These are phyloP conservation scores for Galeopsomyia nigrocyanea DNA, from an alignment of 2,888 invertebrate genomes.

Conservation along the genomic window DNA sequence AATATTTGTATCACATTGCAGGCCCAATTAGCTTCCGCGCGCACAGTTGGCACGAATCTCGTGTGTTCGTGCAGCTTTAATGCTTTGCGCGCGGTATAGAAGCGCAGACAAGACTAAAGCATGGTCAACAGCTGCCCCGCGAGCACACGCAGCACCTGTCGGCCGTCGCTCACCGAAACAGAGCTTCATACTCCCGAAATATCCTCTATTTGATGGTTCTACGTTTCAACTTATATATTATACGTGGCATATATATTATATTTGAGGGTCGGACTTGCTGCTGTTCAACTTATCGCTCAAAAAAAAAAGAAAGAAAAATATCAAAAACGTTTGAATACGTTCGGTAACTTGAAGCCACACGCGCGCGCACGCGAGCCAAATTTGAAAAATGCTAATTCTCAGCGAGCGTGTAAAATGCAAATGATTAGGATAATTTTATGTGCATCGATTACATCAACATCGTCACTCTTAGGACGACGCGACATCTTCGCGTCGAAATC, in stretches of 20 bases:
- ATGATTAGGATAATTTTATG: conserved; percentile 18
- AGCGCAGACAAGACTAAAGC: conserved; percentile 59
- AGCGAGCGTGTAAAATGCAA: conserved; percentile 34
- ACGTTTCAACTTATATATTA: background rate
- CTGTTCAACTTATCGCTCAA: too few species aligned
- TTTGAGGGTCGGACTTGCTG: too few species aligned
- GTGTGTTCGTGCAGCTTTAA: conserved; percentile 1
- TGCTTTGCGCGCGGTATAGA: conserved; percentile 1
- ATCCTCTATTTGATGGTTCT: conserved; percentile 44
- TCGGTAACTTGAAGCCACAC: too few species aligned
- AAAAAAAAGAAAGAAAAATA: too few species aligned
- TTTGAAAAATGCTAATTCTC: conserved; percentile 12
- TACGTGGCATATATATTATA: too few species aligned
- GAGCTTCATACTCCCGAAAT: conserved; percentile 54
- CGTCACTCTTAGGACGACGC: background rate
- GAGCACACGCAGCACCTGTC: conserved; percentile 57
- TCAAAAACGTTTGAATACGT: too few species aligned
- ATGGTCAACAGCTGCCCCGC: conserved; percentile 59
- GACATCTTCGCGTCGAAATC: too few species aligned
- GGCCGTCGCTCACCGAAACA: conserved; percentile 59
- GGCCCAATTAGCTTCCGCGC: conserved; percentile 28
- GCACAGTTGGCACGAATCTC: conserved; percentile 13
- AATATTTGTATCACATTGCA: conserved; percentile 30
- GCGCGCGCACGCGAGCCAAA: background rate
- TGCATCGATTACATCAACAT: conserved; percentile 30